A percentile compares a stretch with the other conserved stretches of the same genome.
Conservation (phyloP, 2,113 vertebrate species). For the Pontoporia blainvillei region DNA sequence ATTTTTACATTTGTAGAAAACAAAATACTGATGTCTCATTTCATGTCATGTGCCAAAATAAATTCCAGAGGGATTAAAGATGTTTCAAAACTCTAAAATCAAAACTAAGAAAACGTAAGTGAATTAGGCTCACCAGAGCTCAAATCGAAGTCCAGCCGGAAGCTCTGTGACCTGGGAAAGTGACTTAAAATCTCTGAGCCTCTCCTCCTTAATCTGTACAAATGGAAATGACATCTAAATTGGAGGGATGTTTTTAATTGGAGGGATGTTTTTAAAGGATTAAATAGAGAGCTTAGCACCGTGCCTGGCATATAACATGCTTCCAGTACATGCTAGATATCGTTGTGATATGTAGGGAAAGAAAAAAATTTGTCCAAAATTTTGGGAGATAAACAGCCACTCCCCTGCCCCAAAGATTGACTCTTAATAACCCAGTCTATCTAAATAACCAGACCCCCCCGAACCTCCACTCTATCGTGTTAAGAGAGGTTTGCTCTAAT, state of each 20-base stretch:
- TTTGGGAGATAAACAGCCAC: not conserved
- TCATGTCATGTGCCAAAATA: not conserved
- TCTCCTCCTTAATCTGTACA: not conserved
- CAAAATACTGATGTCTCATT: not conserved
- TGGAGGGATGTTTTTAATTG: not conserved
- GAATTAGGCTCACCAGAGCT: not conserved
- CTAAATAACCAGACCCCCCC: not conserved
- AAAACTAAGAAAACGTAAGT: not conserved
- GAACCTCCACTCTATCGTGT: not conserved
- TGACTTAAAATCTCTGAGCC: not conserved
- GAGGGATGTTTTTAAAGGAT: not conserved
- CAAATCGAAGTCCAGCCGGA: not conserved
- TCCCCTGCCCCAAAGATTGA: not conserved
- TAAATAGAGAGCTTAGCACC: not conserved
- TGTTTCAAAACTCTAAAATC: not conserved
- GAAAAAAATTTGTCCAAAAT: not conserved
- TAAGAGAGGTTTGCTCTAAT: not conserved
- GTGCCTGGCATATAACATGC: not conserved
- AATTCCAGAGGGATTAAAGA: not conserved
- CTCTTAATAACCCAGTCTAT: not conserved
- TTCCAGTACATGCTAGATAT: not conserved
- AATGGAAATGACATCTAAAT: not conserved
- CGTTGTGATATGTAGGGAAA: not conserved
- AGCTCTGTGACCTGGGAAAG: not conserved
- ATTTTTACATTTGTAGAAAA: not conserved